Evolutionary conservation across 2,888 invertebrate genomes (phyloP).

Genomic region (Acanthosepion pharaonis): DNA sequence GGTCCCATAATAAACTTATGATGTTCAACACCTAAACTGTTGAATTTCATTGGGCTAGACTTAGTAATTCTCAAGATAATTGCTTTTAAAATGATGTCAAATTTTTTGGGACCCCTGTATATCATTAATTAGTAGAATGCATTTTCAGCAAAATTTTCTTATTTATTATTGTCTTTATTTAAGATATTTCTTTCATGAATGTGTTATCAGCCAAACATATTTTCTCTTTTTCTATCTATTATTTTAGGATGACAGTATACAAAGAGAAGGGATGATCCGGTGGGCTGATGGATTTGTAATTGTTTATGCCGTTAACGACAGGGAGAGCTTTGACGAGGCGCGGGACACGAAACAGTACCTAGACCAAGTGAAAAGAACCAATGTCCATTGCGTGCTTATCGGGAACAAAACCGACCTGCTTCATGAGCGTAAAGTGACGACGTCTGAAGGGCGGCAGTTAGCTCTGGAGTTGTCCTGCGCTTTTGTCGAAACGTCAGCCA

Average conservation of each 20-base stretch:
- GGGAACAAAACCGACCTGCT: slow-evolving; percentile 71
- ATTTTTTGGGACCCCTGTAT: too few species aligned
- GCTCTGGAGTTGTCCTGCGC: slow-evolving; percentile 71
- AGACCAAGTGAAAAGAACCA: slow-evolving; percentile 69
- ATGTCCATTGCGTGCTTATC: slow-evolving; percentile 69
- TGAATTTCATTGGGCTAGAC: too few species aligned
- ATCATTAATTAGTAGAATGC: too few species aligned
- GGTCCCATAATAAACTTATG: too few species aligned
- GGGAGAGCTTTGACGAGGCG: slow-evolving; percentile 69
- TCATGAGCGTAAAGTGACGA: slow-evolving; percentile 66
- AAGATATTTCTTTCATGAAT: background rate
- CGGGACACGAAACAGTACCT: slow-evolving; percentile 64
- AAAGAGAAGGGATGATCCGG: slow-evolving; percentile 66
- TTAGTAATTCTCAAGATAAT: too few species aligned
- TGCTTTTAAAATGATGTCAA: too few species aligned
- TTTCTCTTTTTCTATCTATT: background rate
- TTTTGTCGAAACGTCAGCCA: slow-evolving; percentile 72
- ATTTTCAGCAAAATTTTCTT: background rate
- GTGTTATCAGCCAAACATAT: background rate
- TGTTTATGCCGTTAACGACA: slow-evolving; percentile 70
- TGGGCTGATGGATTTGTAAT: slow-evolving; percentile 73
- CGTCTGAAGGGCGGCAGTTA: slow-evolving; percentile 67
- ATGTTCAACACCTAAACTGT: too few species aligned
- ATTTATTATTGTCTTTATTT: background rate
- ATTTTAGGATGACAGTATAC: slow-evolving; percentile 62